Base-by-base conservation (phyloP, 2,888 invertebrate genomes). In the Synanthedon andrenaeformis region DNA sequence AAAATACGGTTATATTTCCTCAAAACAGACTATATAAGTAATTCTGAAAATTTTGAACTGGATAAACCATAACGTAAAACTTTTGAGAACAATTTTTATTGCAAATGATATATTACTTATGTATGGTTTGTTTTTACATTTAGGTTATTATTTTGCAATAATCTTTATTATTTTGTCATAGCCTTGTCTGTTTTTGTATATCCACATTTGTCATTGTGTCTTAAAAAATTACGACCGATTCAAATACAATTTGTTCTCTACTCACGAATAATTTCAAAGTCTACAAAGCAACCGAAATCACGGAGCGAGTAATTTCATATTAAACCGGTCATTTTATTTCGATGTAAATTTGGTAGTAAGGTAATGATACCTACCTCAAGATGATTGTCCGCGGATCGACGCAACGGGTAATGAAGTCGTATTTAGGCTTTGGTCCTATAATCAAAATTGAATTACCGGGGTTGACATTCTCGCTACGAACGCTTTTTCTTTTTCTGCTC, bases 391-490 rank as follows among this genome's bases (percentile, higher is more conserved):
- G 80, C 79, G 85, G 84, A 82, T 82, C 82, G 80, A 66, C 80
- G 82, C 72, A 61, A 74, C 78, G 63, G 58, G 68, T 85, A 86
- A 86, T 86, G 82, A 83, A 84, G 72, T 76, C 76, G 69, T 83
- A 83, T 83, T 86, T 84, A 81, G 69, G 76, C 79, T 75, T 85
- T 81, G 80, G 77, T 83, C 80, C 86, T 87, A 85, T 86, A 86
- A 87, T 87, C 87, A 87, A 87, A 87, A 85, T 85, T 86, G 80
- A 87, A 87, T 87, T 87, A 87, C 79, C 78, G 66, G 75, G 75
- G 78, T 79, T 83, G 87, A 87, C 86, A 84, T 82, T 87, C 82
- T 82, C 80, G 73, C 73, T 72, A 69, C 68, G 76, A 64, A 71
- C 66, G 72, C 76, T 75, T 81, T 84, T 86, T 82, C 78, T 83